phyloP scores from a whole-genome alignment of 2,797 vertebrate genomes.

The Hoplostethus atlanticus region DNA sequence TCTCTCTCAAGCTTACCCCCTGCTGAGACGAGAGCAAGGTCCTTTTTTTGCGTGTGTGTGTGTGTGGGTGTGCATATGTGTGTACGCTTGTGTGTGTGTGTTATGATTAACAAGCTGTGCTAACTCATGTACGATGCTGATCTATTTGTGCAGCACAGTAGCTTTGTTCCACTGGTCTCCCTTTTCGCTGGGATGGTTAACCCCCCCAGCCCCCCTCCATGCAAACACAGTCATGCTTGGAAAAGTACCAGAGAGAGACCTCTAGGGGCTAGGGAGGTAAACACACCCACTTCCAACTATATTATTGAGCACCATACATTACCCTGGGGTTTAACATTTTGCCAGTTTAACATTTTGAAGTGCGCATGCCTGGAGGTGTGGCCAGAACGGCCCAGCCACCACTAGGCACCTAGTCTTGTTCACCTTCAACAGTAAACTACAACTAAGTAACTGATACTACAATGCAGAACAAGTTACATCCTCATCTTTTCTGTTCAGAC shows the following conservation, averaged over 20 bases:
- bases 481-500: neutral
- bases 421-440: constrained; percentile 2
- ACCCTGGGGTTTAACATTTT: no score
- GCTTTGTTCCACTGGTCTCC: constrained; percentile 47
- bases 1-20: constrained; percentile 53
- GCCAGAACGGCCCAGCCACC: no score
- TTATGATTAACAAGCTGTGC: constrained; percentile 11
- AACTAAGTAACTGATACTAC: neutral
- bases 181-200: constrained; percentile 62
- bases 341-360: no score
- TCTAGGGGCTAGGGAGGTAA: constrained; percentile 58
- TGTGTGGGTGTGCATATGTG: no score
- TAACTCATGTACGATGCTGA: constrained; percentile 9
- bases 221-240: constrained; percentile 27
- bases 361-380: no score
- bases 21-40: constrained; percentile 53
- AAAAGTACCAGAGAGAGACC: constrained; percentile 55
- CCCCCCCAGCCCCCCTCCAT: constrained; percentile 29
- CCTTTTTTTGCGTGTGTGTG: constrained; percentile 1
- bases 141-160: neutral
- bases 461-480: neutral
- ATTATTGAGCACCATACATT: no score
- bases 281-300: constrained; percentile 8
- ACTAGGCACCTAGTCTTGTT: neutral
- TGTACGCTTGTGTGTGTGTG: no score